Base-by-base conservation (phyloP, 2,113 vertebrate species). In the Arizona elegans region DNA sequence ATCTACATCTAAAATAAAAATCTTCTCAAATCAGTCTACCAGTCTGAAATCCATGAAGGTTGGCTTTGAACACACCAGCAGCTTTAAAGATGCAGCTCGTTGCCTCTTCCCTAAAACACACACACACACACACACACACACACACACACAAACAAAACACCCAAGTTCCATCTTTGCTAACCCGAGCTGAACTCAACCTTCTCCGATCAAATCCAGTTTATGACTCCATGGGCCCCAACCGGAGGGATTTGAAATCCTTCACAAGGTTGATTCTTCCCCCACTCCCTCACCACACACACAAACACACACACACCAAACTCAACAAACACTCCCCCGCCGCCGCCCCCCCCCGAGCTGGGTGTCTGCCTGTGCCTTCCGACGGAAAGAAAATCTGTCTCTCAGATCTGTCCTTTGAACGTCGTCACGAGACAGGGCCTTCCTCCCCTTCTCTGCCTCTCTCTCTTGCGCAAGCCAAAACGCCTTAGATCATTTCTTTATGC, bases 221-320 rank as follows among this genome's bases (percentile, higher is more conserved):
- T 26, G 65, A 91, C 62, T 59, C 86, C 7, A 6, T 21, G 8
- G 58, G 23, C 21, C 19, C 29, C 62, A 26, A 24, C 93, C 13
- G 53, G 87, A 81, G 70, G 53, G 54, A 54, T 91, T 43, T 86
- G 86, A 89, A 91, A 88, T 38, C 87, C 87, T 86, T 86, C 33
- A 7, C 65, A 65, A 85, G 52, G 87, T 89, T 86, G 55, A 86
- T 12, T 59, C 47, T 50, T 7, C 4, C 47, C 6, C 43, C 43
- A 47, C 47, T 50, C 47, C 6, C 47, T 19, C 19, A 8, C 58
- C 58, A 8, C 58, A 26, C 1, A 23, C 13, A 55, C 13, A 55
- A 13, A 70, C 58, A 8, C 38, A 43, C 38, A 23, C 54, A 17
- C 15, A 55, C 23, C 70, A 24, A 55, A 59, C 58, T 59, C 21